Evolutionary conservation across 2,113 vertebrate species (phyloP).

Genomic region (Sinocyclocheilus anophthalmus): DNA sequence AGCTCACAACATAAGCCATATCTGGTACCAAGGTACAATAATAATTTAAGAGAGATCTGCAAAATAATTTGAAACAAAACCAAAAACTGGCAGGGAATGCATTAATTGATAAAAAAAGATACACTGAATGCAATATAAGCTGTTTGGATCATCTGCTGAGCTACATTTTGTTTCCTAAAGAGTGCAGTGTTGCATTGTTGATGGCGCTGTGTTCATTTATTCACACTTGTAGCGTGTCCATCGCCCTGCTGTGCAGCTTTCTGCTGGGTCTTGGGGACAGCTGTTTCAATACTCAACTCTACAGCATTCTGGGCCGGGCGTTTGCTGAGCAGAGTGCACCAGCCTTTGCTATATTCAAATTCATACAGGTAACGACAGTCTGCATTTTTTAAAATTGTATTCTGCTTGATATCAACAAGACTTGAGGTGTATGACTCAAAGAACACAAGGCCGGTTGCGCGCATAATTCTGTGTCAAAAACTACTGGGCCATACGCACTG

Average conservation of each 20-base stretch:
- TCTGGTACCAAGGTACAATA: conserved; percentile 82
- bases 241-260: conserved; percentile 94
- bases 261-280: conserved; percentile 94
- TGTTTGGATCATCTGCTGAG: not conserved
- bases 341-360: conserved; percentile 96
- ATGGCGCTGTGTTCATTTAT: not conserved
- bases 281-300: conserved; percentile 97
- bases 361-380: conserved; percentile 87
- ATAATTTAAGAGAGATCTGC: no score
- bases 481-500: not conserved
- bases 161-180: not conserved
- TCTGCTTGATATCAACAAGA: not conserved
- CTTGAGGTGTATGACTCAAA: not conserved
- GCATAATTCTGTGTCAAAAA: not conserved
- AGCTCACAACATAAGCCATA: conserved; percentile 80
- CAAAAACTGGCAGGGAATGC: not conserved
- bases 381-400: not conserved
- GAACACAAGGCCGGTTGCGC: not conserved
- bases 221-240: conserved; percentile 77
- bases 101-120: not conserved
- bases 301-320: conserved; percentile 89
- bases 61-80: not conserved
- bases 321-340: conserved; percentile 90
- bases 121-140: not conserved
- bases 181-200: not conserved